phyloP scores from a whole-genome alignment of 2,113 vertebrate genomes.

The Kryptolebias marmoratus region DNA sequence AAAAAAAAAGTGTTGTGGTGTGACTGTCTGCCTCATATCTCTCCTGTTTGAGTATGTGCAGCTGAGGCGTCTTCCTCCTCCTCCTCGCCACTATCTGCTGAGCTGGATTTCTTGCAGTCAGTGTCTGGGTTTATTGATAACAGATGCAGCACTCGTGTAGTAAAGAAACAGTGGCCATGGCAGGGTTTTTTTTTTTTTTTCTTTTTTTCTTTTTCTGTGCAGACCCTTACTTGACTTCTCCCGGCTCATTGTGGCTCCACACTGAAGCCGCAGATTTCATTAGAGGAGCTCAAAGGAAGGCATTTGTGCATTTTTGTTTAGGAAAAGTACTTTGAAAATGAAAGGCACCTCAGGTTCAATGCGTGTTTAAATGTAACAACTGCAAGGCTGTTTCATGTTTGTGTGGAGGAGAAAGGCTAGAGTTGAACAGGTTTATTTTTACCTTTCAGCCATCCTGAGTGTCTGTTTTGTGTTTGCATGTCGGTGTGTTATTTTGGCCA shows the following conservation, averaged over 20 bases:
- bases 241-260: not conserved
- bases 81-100: constrained; percentile 51
- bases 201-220: not conserved
- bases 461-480: constrained; percentile 24
- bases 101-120: constrained; percentile 53
- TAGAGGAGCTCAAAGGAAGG: not conserved
- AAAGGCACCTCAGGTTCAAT: constrained; percentile 1
- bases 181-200: not conserved
- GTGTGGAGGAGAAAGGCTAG: not conserved
- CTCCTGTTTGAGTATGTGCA: constrained; percentile 15
- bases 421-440: not conserved
- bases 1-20: constrained; percentile 14
- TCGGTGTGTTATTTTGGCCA: constrained; percentile 16
- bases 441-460: not conserved
- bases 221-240: not conserved
- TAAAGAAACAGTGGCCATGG: constrained; percentile 31
- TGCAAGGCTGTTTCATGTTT: not conserved
- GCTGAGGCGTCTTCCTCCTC: constrained; percentile 43
- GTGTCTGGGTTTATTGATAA: constrained; percentile 63
- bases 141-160: constrained; percentile 31
- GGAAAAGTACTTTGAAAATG: not conserved
- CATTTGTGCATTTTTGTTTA: not conserved
- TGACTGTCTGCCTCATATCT: constrained; percentile 25
- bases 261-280: not conserved
- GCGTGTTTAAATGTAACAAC: not conserved